phyloP scores from a whole-genome alignment of 2,113 vertebrate species.

The Onychostoma macrolepis region DNA sequence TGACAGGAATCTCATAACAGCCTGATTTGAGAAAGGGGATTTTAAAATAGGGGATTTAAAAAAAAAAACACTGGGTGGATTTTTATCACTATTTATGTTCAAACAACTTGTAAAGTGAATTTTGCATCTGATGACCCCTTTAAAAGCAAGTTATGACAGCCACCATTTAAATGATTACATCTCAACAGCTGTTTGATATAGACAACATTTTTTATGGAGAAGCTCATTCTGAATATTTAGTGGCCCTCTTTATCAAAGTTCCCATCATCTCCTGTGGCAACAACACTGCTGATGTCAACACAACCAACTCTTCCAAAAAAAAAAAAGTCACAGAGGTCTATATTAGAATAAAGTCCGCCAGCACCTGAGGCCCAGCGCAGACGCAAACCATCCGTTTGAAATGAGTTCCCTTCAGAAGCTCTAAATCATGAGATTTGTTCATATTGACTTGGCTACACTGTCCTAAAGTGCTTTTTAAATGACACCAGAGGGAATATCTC shows the following conservation, averaged over 20 bases:
- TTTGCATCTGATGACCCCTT: no score
- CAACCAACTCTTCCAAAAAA: conserved; percentile 1
- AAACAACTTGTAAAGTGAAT: no score
- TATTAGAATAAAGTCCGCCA: conserved; percentile 39
- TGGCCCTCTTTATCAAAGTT: not conserved
- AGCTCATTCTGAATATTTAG: not conserved
- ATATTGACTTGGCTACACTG: conserved; percentile 50
- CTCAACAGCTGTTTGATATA: not conserved
- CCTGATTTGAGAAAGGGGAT: no score
- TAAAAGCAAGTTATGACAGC: not conserved
- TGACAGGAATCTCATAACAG: no score
- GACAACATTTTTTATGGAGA: not conserved
- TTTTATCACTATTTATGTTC: no score
- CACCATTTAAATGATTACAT: not conserved
- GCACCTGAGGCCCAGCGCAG: conserved; percentile 27
- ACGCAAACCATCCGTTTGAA: conserved; percentile 43
- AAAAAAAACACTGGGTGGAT: no score
- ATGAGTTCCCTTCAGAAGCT: conserved; percentile 51
- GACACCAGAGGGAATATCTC: conserved; percentile 51
- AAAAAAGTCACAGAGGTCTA: not conserved
- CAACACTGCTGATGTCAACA: conserved; percentile 46
- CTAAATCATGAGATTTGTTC: conserved; percentile 53
- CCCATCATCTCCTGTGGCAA: not conserved
- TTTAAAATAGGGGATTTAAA: no score
- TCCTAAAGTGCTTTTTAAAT: conserved; percentile 56